Conservation (phyloP, 1,140 invertebrate species). For the Pseudachorutes palmiensis region DNA sequence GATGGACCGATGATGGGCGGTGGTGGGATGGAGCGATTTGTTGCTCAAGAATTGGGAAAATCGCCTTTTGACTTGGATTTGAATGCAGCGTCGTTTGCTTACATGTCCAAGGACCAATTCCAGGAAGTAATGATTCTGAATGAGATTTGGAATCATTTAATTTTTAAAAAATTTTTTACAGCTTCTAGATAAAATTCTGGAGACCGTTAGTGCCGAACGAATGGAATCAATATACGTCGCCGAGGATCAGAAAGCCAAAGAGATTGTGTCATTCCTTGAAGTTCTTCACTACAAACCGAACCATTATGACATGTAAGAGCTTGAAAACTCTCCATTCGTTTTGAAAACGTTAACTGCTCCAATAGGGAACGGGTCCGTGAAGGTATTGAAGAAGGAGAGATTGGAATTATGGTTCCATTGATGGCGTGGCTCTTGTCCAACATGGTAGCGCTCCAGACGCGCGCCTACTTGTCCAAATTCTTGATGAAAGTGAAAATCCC, state of each 20-base stretch:
- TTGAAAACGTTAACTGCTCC: neutral
- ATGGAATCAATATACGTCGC: constrained; percentile 5
- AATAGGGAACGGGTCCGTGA: neutral
- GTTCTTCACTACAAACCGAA: neutral
- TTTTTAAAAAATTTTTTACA: neutral
- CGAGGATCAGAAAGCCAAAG: neutral
- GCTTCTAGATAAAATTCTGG: constrained; percentile 8
- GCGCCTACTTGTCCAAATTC: neutral
- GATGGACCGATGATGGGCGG: too few species aligned
- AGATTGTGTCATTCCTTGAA: neutral
- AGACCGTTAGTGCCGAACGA: neutral
- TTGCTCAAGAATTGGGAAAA: neutral
- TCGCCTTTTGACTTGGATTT: neutral
- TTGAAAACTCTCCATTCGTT: neutral
- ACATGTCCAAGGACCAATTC: neutral
- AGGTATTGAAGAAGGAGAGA: neutral
- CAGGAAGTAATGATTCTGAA: constrained; percentile 1
- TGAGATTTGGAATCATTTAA: neutral
- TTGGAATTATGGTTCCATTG: neutral
- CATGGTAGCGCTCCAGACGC: neutral
- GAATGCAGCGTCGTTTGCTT: neutral
- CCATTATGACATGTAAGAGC: neutral
- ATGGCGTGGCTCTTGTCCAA: constrained; percentile 5
- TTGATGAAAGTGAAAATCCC: neutral
- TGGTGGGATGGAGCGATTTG: neutral